Conservation (phyloP, 2,113 vertebrate genomes). For the Megaceryle torquata region DNA sequence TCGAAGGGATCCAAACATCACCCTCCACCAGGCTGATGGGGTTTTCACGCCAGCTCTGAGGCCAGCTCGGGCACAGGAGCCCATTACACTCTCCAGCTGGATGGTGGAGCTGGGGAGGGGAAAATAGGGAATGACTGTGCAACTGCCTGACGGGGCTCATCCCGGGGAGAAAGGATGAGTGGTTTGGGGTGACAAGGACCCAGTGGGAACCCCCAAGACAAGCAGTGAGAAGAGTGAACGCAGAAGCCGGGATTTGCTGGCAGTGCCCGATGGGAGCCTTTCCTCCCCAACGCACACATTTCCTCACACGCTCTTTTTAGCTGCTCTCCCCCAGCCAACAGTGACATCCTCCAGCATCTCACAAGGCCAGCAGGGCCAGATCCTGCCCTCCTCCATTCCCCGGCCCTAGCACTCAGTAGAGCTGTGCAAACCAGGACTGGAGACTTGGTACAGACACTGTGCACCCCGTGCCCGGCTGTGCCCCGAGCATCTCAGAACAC, state of each 20-base stretch:
- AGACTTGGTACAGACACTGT: neutral
- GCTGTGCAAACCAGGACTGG: neutral
- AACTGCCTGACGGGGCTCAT: neutral
- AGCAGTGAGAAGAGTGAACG: neutral
- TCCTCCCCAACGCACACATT: rapidly evolving
- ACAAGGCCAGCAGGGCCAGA: rapidly evolving
- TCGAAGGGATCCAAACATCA: rapidly evolving
- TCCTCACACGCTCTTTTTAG: neutral
- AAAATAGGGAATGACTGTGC: rapidly evolving
- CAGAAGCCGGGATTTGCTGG: rapidly evolving
- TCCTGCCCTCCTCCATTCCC: neutral
- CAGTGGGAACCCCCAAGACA: rapidly evolving
- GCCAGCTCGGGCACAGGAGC: rapidly evolving
- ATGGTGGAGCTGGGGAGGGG: neutral
- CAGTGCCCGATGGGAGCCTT: rapidly evolving
- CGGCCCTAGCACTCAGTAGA: neutral
- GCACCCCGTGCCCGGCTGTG: neutral
- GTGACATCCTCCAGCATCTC: neutral
- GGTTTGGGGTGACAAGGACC: neutral
- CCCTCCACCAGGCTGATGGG: neutral
- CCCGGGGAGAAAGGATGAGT: rapidly evolving
- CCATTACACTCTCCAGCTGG: rapidly evolving
- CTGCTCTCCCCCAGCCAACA: neutral
- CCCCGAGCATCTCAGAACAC: neutral
- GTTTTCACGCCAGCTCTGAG: rapidly evolving